Percentiles rank a stretch among this genome's conserved stretches.
Evolutionary conservation across 2,113 vertebrate species (phyloP).

Genomic region (Puffinus mauretanicus): DNA sequence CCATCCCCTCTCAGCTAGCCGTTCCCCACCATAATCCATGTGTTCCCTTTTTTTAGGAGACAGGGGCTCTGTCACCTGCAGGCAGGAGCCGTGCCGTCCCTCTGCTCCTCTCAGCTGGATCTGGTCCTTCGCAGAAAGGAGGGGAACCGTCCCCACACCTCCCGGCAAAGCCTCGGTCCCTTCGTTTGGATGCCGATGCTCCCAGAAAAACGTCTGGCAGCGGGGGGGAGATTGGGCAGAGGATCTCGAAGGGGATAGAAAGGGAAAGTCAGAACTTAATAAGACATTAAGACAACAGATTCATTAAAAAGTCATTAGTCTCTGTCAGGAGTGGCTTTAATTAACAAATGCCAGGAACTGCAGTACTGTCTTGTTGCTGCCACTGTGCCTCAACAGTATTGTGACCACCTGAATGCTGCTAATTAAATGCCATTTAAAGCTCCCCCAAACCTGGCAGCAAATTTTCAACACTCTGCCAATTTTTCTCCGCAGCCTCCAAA

Average conservation of each 20-base stretch:
- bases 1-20: neutral
- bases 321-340: slow-evolving; percentile 60
- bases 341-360: slow-evolving; percentile 57
- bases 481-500: slow-evolving; percentile 5
- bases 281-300: slow-evolving; percentile 47
- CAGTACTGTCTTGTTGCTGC: neutral
- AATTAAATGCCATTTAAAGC: slow-evolving; percentile 66
- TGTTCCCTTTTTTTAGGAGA: neutral
- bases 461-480: slow-evolving; percentile 1
- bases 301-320: slow-evolving; percentile 64
- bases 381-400: neutral
- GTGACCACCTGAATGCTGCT: slow-evolving; percentile 57
- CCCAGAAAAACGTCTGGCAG: neutral
- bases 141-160: accelerated
- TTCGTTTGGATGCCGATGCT: accelerated
- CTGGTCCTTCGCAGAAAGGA: neutral
- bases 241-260: neutral
- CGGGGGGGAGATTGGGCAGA: neutral
- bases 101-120: neutral
- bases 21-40: neutral
- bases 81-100: neutral
- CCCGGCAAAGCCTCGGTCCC: neutral
- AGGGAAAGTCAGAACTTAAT: slow-evolving; percentile 17
- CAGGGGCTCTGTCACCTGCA: neutral
- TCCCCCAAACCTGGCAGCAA: slow-evolving; percentile 58